Conservation (phyloP, 1,140 invertebrate genomes). For the Apis dorsata region DNA sequence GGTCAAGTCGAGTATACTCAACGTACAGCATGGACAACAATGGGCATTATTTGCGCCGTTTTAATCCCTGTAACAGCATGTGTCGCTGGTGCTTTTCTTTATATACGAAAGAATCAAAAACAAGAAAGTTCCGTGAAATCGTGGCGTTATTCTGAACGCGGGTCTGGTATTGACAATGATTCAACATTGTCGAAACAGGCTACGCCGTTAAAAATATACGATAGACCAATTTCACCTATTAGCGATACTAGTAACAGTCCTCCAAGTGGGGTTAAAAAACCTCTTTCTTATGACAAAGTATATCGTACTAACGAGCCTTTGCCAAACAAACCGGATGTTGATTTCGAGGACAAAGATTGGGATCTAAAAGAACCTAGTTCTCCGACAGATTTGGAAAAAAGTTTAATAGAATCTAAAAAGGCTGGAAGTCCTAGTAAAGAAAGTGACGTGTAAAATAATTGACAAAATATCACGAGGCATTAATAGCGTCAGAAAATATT, state of each 20-base stretch:
- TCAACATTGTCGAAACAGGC: conserved; percentile 55
- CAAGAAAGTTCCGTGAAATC: conserved; percentile 67
- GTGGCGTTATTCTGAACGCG: conserved; percentile 71
- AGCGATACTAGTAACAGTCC: conserved; percentile 76
- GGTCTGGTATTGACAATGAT: conserved; percentile 65
- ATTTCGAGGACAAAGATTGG: conserved; percentile 90
- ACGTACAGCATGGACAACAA: conserved; percentile 76
- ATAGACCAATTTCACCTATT: conserved; percentile 66
- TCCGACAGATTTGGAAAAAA: conserved; percentile 79
- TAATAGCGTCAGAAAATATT: not conserved
- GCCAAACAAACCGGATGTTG: conserved; percentile 85
- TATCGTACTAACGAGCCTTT: conserved; percentile 92
- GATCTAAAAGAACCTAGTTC: conserved; percentile 85
- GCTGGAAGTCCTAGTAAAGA: conserved; percentile 73
- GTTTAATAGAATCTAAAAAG: conserved; percentile 61
- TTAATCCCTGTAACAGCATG: conserved; percentile 68
- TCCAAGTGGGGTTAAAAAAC: conserved; percentile 82
- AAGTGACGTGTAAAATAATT: conserved; percentile 70
- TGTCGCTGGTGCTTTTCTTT: conserved; percentile 62
- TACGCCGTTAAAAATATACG: conserved; percentile 63
- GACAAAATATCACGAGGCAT: not conserved
- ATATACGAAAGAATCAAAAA: conserved; percentile 59
- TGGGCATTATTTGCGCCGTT: conserved; percentile 73
- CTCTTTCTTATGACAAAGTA: conserved; percentile 87
- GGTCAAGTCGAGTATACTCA: conserved; percentile 78